Conservation (phyloP, 2,888 invertebrate genomes). For the Drosophila pegasa region DNA sequence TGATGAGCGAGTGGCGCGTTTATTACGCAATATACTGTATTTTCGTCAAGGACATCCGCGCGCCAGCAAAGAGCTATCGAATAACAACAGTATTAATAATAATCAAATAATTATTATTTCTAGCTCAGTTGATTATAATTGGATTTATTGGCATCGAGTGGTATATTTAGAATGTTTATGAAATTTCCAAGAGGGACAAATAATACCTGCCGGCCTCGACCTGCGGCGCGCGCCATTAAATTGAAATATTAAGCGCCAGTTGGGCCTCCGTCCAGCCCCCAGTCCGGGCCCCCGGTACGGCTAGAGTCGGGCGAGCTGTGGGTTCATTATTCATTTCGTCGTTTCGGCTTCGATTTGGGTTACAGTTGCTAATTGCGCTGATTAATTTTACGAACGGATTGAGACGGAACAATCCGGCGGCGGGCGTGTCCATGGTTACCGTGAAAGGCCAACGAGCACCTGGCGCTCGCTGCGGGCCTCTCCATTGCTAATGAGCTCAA, state of each 20-base stretch:
- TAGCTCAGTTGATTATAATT: neutral
- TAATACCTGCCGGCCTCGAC: conserved; percentile 15
- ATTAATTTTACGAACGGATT: conserved; percentile 66
- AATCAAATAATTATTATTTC: conserved; percentile 2
- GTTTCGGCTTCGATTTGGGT: conserved; percentile 39
- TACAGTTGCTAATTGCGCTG: conserved; percentile 63
- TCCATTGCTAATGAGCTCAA: conserved; percentile 64
- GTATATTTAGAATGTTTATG: conserved; percentile 11
- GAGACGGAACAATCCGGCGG: conserved; percentile 11
- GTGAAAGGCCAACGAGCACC: neutral
- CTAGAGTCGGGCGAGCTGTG: neutral
- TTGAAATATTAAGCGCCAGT: conserved; percentile 47
- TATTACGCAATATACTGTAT: neutral
- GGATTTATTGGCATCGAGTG: neutral
- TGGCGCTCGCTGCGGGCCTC: conserved; percentile 3
- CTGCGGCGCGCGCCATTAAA: conserved; percentile 39
- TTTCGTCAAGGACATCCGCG: neutral
- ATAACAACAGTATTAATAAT: conserved; percentile 9
- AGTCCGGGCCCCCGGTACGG: too few species aligned
- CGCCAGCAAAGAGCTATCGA: neutral
- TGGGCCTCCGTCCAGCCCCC: too few species aligned
- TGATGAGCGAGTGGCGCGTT: too few species aligned
- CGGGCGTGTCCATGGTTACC: neutral
- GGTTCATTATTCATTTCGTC: conserved; percentile 39
- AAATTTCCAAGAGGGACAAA: neutral